Evolutionary conservation across 1,140 invertebrate genomes (phyloP).

Genomic region (Amphibalanus amphitrite): DNA sequence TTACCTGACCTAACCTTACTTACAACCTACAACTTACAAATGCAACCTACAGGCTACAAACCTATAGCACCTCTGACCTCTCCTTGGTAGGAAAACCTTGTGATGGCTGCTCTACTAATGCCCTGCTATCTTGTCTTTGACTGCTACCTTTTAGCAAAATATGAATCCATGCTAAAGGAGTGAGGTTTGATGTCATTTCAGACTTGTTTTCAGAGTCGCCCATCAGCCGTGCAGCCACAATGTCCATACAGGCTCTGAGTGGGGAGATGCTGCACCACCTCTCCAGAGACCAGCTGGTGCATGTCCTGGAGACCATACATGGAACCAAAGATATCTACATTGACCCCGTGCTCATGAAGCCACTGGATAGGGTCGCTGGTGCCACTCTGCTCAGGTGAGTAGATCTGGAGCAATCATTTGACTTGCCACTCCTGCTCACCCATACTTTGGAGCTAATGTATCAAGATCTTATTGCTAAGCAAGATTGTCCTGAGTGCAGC

Average conservation of each 20-base stretch:
- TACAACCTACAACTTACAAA: not conserved
- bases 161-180: no score
- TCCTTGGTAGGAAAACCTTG: not conserved
- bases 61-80: no score
- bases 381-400: constrained; percentile 53
- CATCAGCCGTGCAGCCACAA: not conserved
- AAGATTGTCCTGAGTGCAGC: no score
- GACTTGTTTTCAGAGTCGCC: no score
- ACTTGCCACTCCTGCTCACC: constrained; percentile 7
- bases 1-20: no score
- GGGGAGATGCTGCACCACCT: constrained; percentile 14
- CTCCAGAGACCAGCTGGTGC: constrained; percentile 25
- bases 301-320: constrained; percentile 38
- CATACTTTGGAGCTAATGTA: no score
- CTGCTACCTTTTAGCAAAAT: no score
- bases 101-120: not conserved
- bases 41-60: no score
- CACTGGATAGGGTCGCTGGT: constrained; percentile 59
- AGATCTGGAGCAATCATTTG: constrained; percentile 13
- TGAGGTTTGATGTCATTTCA: no score
- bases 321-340: constrained; percentile 59
- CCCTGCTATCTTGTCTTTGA: not conserved
- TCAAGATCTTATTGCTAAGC: no score
- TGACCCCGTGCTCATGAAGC: constrained; percentile 59
- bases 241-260: not conserved